These are phyloP conservation scores for Serranus cabrilla DNA, from an alignment of 2,797 vertebrate genomes.

Conservation along the genomic window DNA sequence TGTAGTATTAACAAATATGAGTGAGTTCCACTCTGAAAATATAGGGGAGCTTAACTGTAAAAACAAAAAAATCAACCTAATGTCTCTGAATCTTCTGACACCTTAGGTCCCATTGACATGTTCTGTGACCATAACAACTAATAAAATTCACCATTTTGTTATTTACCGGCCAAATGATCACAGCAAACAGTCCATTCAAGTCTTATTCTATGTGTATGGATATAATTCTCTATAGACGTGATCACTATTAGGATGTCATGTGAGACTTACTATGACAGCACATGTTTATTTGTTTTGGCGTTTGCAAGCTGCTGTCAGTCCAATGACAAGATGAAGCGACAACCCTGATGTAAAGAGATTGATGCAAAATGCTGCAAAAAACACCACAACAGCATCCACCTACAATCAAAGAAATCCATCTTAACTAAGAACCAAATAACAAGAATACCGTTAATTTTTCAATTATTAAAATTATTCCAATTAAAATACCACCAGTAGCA, in stretches of 20 bases:
- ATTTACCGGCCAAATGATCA: too few relatives aligned
- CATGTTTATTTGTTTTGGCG: conserved; percentile 34
- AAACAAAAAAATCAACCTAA: too few relatives aligned
- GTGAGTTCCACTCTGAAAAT: too few relatives aligned
- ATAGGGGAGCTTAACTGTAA: too few relatives aligned
- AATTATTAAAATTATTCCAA: not conserved
- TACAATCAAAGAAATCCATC: not conserved
- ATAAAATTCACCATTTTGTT: too few relatives aligned
- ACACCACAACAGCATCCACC: not conserved
- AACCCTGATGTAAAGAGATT: conserved; percentile 22
- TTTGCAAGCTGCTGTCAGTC: conserved; percentile 40
- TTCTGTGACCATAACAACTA: too few relatives aligned
- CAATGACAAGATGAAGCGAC: conserved; percentile 27
- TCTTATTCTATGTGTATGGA: too few relatives aligned
- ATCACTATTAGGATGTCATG: not conserved
- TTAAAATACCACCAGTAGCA: not conserved
- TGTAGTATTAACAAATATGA: too few relatives aligned
- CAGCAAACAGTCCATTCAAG: too few relatives aligned
- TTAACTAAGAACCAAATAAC: not conserved
- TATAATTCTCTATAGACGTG: not conserved
- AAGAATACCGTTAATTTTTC: not conserved
- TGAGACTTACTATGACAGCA: conserved; percentile 15
- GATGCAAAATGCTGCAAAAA: conserved; percentile 17
- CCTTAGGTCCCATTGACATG: too few relatives aligned
- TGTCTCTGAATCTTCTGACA: too few relatives aligned